Percentiles rank a stretch among this genome's conserved stretches.
Conservation (phyloP, 2,888 invertebrate genomes). For the Ophioninae sp. region DNA sequence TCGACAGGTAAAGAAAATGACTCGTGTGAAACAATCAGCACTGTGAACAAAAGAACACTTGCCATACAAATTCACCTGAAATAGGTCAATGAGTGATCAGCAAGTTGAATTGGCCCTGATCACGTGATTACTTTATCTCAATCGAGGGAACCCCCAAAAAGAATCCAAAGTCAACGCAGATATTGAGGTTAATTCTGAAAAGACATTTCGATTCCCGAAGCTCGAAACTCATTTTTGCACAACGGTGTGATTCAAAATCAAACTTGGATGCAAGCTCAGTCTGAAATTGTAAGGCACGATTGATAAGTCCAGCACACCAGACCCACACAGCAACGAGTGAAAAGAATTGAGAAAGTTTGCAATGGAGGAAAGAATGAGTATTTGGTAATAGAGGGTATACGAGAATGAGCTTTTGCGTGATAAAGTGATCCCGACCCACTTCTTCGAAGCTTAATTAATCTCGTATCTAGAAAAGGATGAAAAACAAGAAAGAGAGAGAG, state of each 20-base stretch:
- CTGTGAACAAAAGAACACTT: no score
- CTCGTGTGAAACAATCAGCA: no score
- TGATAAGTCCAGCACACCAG: not conserved
- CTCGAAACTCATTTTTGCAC: no score
- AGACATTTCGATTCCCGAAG: no score
- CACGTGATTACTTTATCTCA: no score
- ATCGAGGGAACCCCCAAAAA: no score
- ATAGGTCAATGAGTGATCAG: no score
- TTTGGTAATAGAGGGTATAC: not conserved
- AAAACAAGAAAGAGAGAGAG: not conserved
- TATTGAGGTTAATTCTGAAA: no score
- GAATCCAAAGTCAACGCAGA: no score
- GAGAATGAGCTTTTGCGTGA: constrained; percentile 49
- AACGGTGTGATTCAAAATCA: not conserved
- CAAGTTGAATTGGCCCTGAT: no score
- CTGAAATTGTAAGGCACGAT: not conserved
- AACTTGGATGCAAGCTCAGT: not conserved
- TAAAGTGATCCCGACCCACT: constrained; percentile 47
- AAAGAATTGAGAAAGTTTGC: not conserved
- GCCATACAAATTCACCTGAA: no score
- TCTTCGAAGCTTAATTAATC: constrained; percentile 46
- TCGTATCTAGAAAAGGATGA: constrained; percentile 8
- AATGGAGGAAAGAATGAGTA: not conserved
- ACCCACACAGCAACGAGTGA: not conserved
- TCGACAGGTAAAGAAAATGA: no score